phyloP scores from a whole-genome alignment of 2,113 vertebrate genomes.

The Protobothrops flavoviridis region DNA sequence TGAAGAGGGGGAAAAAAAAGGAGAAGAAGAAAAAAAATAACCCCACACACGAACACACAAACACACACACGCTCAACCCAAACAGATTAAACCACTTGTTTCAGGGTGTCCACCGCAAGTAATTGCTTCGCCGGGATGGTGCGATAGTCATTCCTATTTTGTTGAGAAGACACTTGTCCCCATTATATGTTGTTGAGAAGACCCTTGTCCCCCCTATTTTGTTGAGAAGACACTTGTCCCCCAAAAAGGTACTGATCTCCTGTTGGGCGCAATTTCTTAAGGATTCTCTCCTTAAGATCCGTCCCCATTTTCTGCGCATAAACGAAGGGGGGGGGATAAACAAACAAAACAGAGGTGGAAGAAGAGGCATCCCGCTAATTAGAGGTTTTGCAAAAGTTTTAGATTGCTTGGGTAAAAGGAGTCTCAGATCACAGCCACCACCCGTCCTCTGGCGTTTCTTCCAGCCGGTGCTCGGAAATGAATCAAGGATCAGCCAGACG shows the following conservation, averaged over 20 bases:
- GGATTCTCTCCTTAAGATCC: background rate
- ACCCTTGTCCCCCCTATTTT: background rate
- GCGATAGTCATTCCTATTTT: background rate
- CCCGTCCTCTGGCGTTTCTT: background rate
- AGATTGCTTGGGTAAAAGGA: background rate
- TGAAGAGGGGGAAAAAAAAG: background rate
- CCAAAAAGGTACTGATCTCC: background rate
- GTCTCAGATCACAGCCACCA: background rate
- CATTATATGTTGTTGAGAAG: no score
- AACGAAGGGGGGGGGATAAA: background rate
- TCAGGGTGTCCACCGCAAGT: background rate
- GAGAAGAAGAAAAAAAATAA: background rate
- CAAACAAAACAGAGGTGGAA: rapidly evolving
- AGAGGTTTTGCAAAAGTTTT: background rate
- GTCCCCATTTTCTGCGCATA: background rate
- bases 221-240: background rate
- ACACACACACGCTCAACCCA: background rate
- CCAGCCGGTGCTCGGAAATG: background rate
- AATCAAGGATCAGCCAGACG: background rate
- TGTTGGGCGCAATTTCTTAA: background rate
- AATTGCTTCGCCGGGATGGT: background rate
- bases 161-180: background rate
- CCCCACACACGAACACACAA: background rate
- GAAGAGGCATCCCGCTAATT: background rate
- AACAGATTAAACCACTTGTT: background rate